Conservation (phyloP, 2,797 vertebrate species). For the Parotocinclus haroldoi region DNA sequence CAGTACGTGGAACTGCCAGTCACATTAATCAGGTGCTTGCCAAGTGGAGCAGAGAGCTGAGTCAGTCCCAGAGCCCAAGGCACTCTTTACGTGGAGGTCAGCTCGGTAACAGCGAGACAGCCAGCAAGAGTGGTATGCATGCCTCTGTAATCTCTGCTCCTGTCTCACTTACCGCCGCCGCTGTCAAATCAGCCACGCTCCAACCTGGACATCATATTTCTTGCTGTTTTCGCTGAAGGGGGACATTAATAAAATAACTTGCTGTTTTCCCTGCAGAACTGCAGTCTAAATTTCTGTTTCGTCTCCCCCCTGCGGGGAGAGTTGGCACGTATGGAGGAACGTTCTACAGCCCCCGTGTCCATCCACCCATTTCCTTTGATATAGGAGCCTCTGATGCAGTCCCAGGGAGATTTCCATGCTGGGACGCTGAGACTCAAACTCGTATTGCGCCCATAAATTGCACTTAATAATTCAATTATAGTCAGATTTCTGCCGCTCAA, state of each 20-base stretch:
- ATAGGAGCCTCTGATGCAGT: too few relatives aligned
- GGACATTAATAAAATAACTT: background rate
- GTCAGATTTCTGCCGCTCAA: too few relatives aligned
- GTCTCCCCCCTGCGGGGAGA: too few relatives aligned
- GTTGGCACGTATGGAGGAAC: too few relatives aligned
- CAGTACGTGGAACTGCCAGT: constrained; percentile 47
- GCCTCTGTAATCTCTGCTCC: constrained; percentile 12
- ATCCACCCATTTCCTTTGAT: too few relatives aligned
- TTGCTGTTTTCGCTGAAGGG: background rate
- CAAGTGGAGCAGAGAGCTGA: constrained; percentile 34
- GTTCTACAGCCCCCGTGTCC: too few relatives aligned
- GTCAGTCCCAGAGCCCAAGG: constrained; percentile 35
- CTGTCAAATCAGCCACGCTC: constrained; percentile 11
- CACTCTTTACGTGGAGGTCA: constrained; percentile 39
- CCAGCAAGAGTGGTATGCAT: constrained; percentile 9
- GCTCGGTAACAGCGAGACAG: constrained; percentile 18
- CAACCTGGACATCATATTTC: background rate
- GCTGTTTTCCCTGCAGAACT: too few relatives aligned
- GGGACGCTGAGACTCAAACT: too few relatives aligned
- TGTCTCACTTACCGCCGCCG: constrained; percentile 19
- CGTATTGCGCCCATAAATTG: too few relatives aligned
- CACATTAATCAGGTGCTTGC: constrained; percentile 50
- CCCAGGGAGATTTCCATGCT: too few relatives aligned
- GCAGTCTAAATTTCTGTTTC: too few relatives aligned
- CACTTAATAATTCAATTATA: too few relatives aligned